phyloP scores from a whole-genome alignment of 1,140 invertebrate species.

The Orius laevigatus region DNA sequence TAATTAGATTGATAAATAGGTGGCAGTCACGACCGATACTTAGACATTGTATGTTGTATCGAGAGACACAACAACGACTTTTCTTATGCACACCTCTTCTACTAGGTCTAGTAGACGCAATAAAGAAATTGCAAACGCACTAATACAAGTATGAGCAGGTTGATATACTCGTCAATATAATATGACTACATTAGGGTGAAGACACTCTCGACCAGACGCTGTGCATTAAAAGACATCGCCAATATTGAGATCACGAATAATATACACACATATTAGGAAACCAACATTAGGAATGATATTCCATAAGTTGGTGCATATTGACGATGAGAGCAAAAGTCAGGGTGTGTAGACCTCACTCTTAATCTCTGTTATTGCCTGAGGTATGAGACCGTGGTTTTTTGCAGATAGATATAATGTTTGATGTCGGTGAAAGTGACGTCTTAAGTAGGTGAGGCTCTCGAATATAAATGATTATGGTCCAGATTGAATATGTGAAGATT shows the following conservation, averaged over 20 bases:
- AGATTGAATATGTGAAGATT: constrained; percentile 8
- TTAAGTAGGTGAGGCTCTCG: constrained; percentile 7
- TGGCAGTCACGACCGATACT: constrained; percentile 11
- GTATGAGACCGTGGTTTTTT: too few species aligned
- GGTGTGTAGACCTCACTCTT: neutral
- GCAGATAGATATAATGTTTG: too few species aligned
- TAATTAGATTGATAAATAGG: constrained; percentile 21
- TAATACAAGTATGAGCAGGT: constrained; percentile 16
- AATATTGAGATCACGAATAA: too few species aligned
- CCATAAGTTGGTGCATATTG: neutral
- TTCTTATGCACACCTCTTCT: constrained; percentile 17
- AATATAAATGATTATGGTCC: constrained; percentile 12
- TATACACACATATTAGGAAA: constrained; percentile 17
- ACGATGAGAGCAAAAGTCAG: too few species aligned
- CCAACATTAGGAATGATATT: neutral
- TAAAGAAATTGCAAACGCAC: too few species aligned
- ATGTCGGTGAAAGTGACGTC: constrained; percentile 13
- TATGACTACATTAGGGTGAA: constrained; percentile 20
- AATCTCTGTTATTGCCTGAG: constrained; percentile 15
- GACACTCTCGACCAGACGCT: too few species aligned
- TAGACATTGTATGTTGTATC: constrained; percentile 16
- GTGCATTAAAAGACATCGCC: too few species aligned
- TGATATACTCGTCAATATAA: constrained; percentile 16
- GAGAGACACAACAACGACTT: constrained; percentile 16
- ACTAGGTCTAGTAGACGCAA: constrained; percentile 18